Conservation (phyloP, 2,113 vertebrate species). For the Oriolus oriolus region DNA sequence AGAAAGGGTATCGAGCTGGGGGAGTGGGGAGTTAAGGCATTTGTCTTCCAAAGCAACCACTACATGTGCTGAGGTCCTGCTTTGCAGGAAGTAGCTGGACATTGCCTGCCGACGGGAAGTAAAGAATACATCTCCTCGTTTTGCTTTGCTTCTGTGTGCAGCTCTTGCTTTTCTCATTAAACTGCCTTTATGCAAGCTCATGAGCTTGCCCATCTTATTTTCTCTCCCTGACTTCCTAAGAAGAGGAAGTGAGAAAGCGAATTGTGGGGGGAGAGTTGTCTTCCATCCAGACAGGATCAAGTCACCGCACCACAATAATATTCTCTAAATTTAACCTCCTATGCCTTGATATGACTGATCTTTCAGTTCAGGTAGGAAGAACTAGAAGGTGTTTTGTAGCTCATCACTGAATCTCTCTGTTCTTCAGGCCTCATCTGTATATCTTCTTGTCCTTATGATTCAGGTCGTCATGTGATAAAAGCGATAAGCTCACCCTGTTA, state of each 20-base stretch:
- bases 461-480: background rate
- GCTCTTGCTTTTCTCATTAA: background rate
- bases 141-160: background rate
- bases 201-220: background rate
- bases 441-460: background rate
- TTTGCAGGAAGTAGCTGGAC: background rate
- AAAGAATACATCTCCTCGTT: background rate
- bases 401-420: background rate
- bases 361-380: background rate
- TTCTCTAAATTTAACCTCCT: background rate
- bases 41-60: background rate
- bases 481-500: background rate
- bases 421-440: background rate
- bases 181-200: background rate
- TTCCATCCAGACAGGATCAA: background rate
- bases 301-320: background rate
- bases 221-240: background rate
- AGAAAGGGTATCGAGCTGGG: fast-evolving
- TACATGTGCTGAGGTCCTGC: background rate
- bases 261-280: fast-evolving
- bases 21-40: background rate
- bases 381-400: background rate
- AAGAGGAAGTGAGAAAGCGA: fast-evolving
- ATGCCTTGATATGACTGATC: background rate
- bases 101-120: background rate